Base-by-base conservation (phyloP, 64 coral and sea anemone genomes). In the Dendrophyllia cribrosa region DNA sequence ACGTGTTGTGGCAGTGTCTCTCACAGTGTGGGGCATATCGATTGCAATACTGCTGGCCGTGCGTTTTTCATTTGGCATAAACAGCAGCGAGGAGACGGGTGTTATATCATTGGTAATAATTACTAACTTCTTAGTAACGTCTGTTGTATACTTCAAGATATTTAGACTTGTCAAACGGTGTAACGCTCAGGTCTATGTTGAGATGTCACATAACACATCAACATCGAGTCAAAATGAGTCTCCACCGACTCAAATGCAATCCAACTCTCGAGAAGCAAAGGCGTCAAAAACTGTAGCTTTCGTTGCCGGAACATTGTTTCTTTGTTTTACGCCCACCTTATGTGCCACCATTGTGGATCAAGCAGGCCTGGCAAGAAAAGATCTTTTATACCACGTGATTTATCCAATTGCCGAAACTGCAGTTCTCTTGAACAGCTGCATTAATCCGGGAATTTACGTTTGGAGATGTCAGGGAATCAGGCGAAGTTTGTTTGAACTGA, bases 321-420 rank as follows among this genome's bases (percentile, higher is more conserved):
- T 89, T 15, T 89, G 87, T 25, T 89, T 75, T 23, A 25, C 25
- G 55, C 87, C 87, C 23, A 78, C 87, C 1, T 25, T 75, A 0
- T 75, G 70, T 51, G 53, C 55, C 45, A 75, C 74, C 26, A 66
- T 77, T 8, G 71, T 89, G 59, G 87, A 89, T 44, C 87, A 78
- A 21, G 71, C 74, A 22, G n/a, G 74, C 5, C 16, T 78, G 1
- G 85, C 70, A 8, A 55, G 15, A n/a, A 87, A n/a, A 19, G 66
- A 70, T 26, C 66, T 87, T 13, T 51, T 87, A 52, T 87, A 87
- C 59, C 85, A 87, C 66, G 85, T 74, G 49, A 87, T 87, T 47
- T 87, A 87, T 87, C 85, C 85, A 25, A 87, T 87, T 34, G 85
- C 66, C 8, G 85, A 87, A 48, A 87, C 66, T 44, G 85, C 34